Evolutionary conservation across 2,888 invertebrate genomes (phyloP).

Genomic region (Ormyrus thymus): DNA sequence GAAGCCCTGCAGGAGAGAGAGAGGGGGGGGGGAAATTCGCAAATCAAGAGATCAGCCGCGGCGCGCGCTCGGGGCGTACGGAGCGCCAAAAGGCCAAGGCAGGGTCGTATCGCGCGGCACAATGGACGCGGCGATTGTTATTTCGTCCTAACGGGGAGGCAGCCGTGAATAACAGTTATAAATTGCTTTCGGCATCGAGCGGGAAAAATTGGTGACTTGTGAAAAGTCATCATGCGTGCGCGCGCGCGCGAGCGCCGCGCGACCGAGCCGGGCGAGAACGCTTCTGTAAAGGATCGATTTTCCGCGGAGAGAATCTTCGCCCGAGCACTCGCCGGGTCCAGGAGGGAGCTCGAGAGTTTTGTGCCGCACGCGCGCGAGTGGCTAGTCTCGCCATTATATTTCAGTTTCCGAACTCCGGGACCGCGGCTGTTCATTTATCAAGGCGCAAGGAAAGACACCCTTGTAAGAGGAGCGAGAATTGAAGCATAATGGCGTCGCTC

Average conservation of each 20-base stretch:
- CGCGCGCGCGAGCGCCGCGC: too few relatives aligned
- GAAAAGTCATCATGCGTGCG: slow-evolving; percentile 47
- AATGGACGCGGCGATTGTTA: slow-evolving; percentile 59
- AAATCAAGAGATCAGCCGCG: slow-evolving; percentile 67
- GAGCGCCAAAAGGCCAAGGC: slow-evolving; percentile 19
- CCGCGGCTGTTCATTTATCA: slow-evolving; percentile 51
- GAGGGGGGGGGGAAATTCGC: slow-evolving; percentile 56
- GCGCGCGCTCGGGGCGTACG: slow-evolving; percentile 33
- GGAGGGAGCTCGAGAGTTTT: slow-evolving; percentile 16
- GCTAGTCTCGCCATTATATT: neutral
- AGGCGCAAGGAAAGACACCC: slow-evolving; percentile 29
- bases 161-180: slow-evolving; percentile 68
- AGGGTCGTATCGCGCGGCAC: slow-evolving; percentile 55
- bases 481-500: slow-evolving; percentile 31
- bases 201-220: slow-evolving; percentile 52
- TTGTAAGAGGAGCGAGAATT: slow-evolving; percentile 47
- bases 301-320: slow-evolving; percentile 42
- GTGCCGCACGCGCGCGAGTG: neutral
- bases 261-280: too few relatives aligned
- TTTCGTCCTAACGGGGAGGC: slow-evolving; percentile 59
- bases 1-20: neutral
- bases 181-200: slow-evolving; percentile 57
- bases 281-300: slow-evolving; percentile 49
- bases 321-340: neutral
- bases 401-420: neutral